These are phyloP conservation scores for Myopa tessellatipennis DNA, from an alignment of 2,888 invertebrate species.

Conservation along the genomic window DNA sequence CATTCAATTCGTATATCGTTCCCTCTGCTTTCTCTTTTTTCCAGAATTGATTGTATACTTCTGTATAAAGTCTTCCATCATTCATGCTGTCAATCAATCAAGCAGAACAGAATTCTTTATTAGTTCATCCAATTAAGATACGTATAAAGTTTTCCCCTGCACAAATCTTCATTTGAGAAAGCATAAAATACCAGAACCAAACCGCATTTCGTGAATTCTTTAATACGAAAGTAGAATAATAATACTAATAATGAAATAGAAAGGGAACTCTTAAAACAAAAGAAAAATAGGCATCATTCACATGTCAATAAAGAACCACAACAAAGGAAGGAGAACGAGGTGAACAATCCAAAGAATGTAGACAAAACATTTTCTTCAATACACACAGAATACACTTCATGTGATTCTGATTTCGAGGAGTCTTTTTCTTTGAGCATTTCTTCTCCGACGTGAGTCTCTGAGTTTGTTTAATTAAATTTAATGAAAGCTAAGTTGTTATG, in stretches of 20 bases:
- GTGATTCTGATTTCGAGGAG: neutral
- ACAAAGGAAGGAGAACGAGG: neutral
- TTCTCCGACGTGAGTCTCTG: neutral
- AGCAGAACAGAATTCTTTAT: too few species aligned
- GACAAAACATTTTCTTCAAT: neutral
- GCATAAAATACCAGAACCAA: neutral
- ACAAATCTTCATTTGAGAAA: neutral
- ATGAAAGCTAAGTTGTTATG: conserved; percentile 6
- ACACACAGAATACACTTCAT: neutral
- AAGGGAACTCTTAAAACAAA: neutral
- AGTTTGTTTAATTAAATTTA: conserved; percentile 31
- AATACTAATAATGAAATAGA: neutral
- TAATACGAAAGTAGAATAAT: neutral
- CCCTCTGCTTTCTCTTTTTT: too few species aligned
- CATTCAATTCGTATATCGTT: too few species aligned
- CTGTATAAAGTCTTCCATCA: too few species aligned
- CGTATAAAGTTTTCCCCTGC: neutral
- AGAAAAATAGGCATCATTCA: conserved; percentile 4
- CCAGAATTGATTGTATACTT: too few species aligned
- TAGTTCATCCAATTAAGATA: too few species aligned
- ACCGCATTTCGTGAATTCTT: too few species aligned
- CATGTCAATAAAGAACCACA: neutral
- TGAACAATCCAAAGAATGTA: conserved; percentile 2
- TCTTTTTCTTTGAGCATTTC: neutral
- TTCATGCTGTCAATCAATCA: too few species aligned